phyloP scores from a whole-genome alignment of 2,888 invertebrate species.

The Watsonalla cultraria region DNA sequence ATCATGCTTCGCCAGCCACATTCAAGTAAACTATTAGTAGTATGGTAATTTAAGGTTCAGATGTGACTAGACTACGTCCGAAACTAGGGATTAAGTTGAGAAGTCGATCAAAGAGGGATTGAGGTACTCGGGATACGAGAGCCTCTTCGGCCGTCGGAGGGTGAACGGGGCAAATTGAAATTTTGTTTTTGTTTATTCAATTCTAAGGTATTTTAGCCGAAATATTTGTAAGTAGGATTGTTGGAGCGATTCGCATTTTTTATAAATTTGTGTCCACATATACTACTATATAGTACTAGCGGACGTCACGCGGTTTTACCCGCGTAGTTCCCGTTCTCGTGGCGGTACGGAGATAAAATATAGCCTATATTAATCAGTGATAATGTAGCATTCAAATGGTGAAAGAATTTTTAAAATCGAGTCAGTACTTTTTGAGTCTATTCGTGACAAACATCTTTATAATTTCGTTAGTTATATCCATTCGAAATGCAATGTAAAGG shows the following conservation, averaged over 20 bases:
- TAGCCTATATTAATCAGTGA: no score
- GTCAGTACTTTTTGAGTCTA: no score
- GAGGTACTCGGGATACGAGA: constrained; percentile 37
- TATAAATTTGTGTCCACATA: neutral
- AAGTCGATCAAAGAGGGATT: constrained; percentile 71
- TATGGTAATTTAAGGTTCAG: constrained; percentile 29
- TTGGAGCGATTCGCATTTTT: neutral
- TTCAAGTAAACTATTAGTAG: neutral
- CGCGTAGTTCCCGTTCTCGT: no score
- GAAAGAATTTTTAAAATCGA: no score
- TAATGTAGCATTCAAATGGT: no score
- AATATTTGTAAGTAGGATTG: neutral
- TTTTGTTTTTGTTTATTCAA: constrained; percentile 63
- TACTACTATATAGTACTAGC: neutral
- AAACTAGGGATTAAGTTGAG: constrained; percentile 45
- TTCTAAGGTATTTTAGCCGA: constrained; percentile 41
- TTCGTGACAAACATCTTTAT: no score
- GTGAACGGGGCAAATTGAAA: constrained; percentile 54
- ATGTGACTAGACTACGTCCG: constrained; percentile 43
- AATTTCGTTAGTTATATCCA: no score
- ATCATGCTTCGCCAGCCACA: neutral
- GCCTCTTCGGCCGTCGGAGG: constrained; percentile 37
- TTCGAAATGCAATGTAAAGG: no score
- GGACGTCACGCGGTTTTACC: no score
- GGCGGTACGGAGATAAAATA: no score